A percentile compares a stretch with the other conserved stretches of the same genome.
Conservation (phyloP, 2,888 invertebrate species). For the Eristalis pertinax region DNA sequence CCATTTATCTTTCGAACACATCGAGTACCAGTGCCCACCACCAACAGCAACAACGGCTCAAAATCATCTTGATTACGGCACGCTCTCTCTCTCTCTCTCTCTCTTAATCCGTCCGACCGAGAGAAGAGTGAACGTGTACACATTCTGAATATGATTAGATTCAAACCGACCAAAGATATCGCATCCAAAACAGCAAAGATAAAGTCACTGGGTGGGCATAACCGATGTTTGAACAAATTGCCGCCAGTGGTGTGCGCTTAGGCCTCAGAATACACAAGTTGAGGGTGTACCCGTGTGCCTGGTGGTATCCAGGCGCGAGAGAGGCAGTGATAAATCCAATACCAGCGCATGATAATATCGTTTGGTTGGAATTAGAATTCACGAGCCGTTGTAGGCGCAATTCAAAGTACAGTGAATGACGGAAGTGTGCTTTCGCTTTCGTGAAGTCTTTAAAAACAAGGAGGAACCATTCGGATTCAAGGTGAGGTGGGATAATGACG, state of each 20-base stretch:
- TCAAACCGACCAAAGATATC: background rate
- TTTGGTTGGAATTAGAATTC: slow-evolving; percentile 29
- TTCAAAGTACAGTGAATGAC: background rate
- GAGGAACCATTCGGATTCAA: background rate
- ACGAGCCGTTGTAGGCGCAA: background rate
- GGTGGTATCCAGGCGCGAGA: background rate
- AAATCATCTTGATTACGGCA: background rate
- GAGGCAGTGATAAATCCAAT: background rate
- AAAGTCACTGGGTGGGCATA: background rate
- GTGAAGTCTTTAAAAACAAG: background rate
- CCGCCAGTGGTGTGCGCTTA: background rate
- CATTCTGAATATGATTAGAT: too few relatives aligned
- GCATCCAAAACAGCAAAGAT: background rate
- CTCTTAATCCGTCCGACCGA: background rate
- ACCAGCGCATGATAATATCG: background rate
- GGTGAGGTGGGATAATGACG: too few relatives aligned
- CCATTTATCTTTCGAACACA: background rate
- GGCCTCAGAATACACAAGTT: background rate
- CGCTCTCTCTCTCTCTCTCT: background rate
- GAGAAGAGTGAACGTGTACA: background rate
- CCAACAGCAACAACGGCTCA: background rate
- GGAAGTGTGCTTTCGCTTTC: slow-evolving; percentile 8
- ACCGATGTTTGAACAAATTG: background rate
- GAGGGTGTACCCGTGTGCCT: background rate
- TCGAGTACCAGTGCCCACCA: background rate